A percentile compares a stretch with the other conserved stretches of the same genome.
Evolutionary conservation across 2,888 invertebrate genomes (phyloP).

Genomic region (Agriopis marginaria): DNA sequence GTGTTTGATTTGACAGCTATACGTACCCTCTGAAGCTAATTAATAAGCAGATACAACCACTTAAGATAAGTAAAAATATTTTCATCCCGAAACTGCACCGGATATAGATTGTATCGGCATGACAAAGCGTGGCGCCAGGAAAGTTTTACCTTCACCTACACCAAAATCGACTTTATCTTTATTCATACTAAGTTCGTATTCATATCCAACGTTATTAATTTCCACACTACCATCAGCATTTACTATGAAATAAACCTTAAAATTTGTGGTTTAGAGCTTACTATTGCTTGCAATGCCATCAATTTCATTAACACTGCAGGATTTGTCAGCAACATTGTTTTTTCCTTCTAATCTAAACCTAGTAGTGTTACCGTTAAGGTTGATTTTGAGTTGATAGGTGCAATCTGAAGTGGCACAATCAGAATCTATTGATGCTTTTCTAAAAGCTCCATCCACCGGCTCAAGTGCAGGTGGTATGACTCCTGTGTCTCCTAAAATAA

Average conservation of each 20-base stretch:
- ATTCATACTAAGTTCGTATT: conserved; percentile 38
- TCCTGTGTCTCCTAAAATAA: conserved; percentile 84
- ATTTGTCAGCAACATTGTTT: conserved; percentile 68
- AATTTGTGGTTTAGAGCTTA: conserved; percentile 47
- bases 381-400: conserved; percentile 46
- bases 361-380: conserved; percentile 39
- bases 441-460: conserved; percentile 77
- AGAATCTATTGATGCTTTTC: conserved; percentile 73
- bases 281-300: conserved; percentile 44
- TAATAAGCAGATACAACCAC: conserved; percentile 86
- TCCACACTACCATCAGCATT: conserved; percentile 44
- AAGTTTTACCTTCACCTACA: conserved; percentile 45
- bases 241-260: conserved; percentile 52
- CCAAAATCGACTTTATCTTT: conserved; percentile 50
- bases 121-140: conserved; percentile 85
- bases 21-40: conserved; percentile 80
- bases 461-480: conserved; percentile 84
- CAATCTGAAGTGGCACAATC: conserved; percentile 72
- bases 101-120: conserved; percentile 84
- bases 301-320: conserved; percentile 63
- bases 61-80: conserved; percentile 86
- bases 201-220: conserved; percentile 34
- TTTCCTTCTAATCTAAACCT: conserved; percentile 41
- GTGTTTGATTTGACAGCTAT: conserved; percentile 83
- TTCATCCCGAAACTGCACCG: conserved; percentile 85